Evolutionary conservation across 30 jellyfish, hydroid and myxozoan genomes (phyloP).

Genomic region (Chironex yamaguchii): DNA sequence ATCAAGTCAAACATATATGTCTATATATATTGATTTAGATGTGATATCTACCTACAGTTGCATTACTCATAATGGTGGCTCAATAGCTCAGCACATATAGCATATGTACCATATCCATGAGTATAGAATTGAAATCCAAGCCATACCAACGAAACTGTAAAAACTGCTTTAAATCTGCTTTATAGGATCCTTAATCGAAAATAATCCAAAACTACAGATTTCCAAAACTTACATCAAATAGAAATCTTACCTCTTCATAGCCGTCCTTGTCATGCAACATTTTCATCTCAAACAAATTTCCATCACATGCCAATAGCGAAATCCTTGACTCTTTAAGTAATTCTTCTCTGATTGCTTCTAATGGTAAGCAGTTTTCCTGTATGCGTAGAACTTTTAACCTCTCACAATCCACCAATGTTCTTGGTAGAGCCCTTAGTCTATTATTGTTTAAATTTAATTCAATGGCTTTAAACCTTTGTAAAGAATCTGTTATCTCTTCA

Average conservation of each 20-base stretch:
- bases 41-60: too few relatives aligned
- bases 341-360: conserved; percentile 78
- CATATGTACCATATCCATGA: too few relatives aligned
- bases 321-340: conserved; percentile 76
- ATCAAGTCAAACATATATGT: too few relatives aligned
- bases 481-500: conserved; percentile 68
- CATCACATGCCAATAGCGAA: conserved; percentile 85
- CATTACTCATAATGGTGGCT: too few relatives aligned
- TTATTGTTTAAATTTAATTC: conserved; percentile 87
- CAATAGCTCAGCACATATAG: too few relatives aligned
- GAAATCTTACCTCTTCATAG: conserved; percentile 79
- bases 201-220: background rate
- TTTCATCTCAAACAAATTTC: conserved; percentile 84
- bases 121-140: too few relatives aligned
- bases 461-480: conserved; percentile 69
- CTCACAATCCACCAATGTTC: conserved; percentile 68
- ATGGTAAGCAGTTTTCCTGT: conserved; percentile 85
- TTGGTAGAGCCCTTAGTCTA: conserved; percentile 63
- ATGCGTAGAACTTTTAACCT: conserved; percentile 88
- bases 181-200: background rate
- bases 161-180: too few relatives aligned
- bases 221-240: background rate
- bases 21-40: too few relatives aligned
- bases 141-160: too few relatives aligned
- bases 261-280: conserved; percentile 90